A percentile compares a stretch with the other conserved stretches of the same genome.
Evolutionary conservation across 2,888 invertebrate species (phyloP).

Genomic region (Petrolisthes cinctipes): DNA sequence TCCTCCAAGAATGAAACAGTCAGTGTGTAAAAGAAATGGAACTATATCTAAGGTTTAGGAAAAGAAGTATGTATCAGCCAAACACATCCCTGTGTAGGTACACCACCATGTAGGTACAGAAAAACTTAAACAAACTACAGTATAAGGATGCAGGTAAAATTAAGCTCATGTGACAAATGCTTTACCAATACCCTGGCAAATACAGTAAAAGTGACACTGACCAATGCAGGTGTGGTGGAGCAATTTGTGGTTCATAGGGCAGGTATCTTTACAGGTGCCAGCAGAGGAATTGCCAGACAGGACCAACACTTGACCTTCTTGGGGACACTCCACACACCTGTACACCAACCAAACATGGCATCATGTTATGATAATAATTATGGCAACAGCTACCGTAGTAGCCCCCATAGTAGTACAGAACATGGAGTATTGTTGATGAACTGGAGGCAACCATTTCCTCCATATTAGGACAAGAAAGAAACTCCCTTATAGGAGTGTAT

Average conservation of each 20-base stretch:
- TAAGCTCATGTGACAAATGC: not conserved
- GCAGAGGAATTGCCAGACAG: slow-evolving; percentile 3
- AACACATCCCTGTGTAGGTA: too few species aligned
- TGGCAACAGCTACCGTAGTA: not conserved
- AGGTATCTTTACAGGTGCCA: slow-evolving; percentile 41
- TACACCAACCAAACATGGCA: not conserved
- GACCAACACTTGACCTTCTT: slow-evolving; percentile 36
- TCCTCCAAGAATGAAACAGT: not conserved
- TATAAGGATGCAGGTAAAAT: too few species aligned
- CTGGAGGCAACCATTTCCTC: not conserved
- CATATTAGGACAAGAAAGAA: not conserved
- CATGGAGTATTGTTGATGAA: not conserved
- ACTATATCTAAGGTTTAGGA: too few species aligned
- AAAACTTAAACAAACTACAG: too few species aligned
- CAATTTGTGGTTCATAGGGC: slow-evolving; percentile 35
- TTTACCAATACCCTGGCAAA: not conserved
- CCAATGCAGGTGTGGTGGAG: slow-evolving; percentile 38
- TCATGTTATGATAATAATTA: not conserved
- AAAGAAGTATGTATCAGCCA: too few species aligned
- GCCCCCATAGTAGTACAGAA: not conserved
- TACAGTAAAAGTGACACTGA: slow-evolving; percentile 16
- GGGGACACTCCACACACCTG: slow-evolving; percentile 42
- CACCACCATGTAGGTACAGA: too few species aligned
- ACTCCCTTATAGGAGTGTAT: slow-evolving; percentile 15
- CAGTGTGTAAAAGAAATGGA: not conserved